Evolutionary conservation across 2,888 invertebrate species (phyloP).

Genomic region (Scaptomyza flava): DNA sequence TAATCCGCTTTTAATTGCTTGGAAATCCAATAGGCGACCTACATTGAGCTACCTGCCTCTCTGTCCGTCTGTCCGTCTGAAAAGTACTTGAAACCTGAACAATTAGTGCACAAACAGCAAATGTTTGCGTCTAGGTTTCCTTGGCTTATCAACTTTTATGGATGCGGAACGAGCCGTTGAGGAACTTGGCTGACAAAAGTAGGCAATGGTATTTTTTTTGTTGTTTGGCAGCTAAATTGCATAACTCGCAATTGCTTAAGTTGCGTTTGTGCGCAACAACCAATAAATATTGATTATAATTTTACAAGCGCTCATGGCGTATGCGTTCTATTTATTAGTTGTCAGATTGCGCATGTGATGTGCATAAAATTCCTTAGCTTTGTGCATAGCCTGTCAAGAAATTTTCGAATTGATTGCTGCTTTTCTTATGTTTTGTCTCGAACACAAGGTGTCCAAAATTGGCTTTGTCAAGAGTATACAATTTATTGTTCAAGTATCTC

Average conservation of each 20-base stretch:
- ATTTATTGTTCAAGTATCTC: background rate
- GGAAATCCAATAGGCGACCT: constrained; percentile 78
- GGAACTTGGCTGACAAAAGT: background rate
- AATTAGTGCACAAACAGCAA: constrained; percentile 8
- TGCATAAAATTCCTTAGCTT: constrained; percentile 30
- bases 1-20: constrained; percentile 78
- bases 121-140: background rate
- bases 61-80: background rate
- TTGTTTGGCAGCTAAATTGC: constrained; percentile 17
- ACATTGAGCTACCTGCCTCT: constrained; percentile 43
- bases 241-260: background rate
- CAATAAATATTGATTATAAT: constrained; percentile 23
- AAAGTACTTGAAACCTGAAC: constrained; percentile 6
- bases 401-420: constrained; percentile 3
- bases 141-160: constrained; percentile 21
- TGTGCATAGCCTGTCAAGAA: constrained; percentile 7
- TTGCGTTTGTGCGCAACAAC: constrained; percentile 5
- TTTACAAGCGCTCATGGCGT: background rate
- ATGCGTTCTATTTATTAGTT: constrained; percentile 25
- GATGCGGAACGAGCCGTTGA: background rate
- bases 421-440: background rate
- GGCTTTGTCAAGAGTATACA: background rate
- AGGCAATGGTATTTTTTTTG: background rate
- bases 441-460: background rate
- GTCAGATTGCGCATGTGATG: constrained; percentile 25